phyloP scores from a whole-genome alignment of 2,888 invertebrate genomes.

The Thalpophila matura region DNA sequence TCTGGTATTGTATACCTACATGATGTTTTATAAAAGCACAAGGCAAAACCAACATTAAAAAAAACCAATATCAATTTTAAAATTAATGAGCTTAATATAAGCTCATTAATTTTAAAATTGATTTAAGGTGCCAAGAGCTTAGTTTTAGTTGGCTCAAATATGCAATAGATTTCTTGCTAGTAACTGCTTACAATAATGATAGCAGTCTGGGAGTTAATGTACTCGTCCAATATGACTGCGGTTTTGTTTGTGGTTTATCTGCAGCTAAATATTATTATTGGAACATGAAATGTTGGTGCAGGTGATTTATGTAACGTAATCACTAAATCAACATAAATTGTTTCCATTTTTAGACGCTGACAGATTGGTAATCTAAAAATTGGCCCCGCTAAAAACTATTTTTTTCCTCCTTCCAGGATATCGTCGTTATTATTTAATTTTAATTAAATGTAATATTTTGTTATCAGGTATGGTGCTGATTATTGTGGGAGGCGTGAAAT shows the following conservation, averaged over 20 bases:
- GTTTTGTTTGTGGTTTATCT: slow-evolving; percentile 33
- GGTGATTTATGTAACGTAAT: background rate
- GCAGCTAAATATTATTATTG: background rate
- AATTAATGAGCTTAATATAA: slow-evolving; percentile 52
- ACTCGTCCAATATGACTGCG: slow-evolving; percentile 12
- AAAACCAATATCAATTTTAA: slow-evolving; percentile 15
- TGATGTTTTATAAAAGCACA: no score
- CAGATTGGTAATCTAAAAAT: no score
- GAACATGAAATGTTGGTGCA: background rate
- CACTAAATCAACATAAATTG: background rate
- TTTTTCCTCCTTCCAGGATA: no score
- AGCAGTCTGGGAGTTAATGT: background rate
- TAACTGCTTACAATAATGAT: slow-evolving; percentile 1
- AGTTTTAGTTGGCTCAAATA: slow-evolving; percentile 52
- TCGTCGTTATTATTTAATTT: background rate
- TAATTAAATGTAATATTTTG: slow-evolving; percentile 11
- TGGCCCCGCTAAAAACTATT: no score
- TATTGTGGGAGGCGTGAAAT: slow-evolving; percentile 92
- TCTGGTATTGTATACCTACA: no score
- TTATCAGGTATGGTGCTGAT: slow-evolving; percentile 91
- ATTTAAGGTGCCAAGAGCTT: slow-evolving; percentile 60
- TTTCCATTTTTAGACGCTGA: no score
- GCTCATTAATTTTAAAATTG: no score
- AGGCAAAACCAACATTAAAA: background rate
- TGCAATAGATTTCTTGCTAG: background rate